Conservation (phyloP, 2,113 vertebrate species). For the Gracilinanus agilis region DNA sequence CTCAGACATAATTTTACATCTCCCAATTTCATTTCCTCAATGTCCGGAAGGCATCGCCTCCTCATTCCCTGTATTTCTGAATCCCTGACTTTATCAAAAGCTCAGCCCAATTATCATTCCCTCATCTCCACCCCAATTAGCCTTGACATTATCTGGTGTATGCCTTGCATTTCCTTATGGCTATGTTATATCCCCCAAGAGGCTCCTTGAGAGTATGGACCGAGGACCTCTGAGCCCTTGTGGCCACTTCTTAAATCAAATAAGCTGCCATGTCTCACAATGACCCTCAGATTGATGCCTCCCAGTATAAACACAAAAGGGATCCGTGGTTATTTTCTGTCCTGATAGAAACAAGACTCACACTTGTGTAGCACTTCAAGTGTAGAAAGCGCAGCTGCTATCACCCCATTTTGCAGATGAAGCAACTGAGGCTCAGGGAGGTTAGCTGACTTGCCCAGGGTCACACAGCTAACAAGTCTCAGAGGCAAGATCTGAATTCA, state of each 20-base stretch:
- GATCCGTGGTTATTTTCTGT: background rate
- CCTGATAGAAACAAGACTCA: background rate
- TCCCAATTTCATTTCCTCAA: background rate
- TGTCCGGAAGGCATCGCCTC: too few relatives aligned
- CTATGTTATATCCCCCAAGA: background rate
- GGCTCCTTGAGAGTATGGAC: background rate
- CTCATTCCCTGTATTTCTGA: too few relatives aligned
- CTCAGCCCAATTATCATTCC: background rate
- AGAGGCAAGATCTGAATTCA: background rate
- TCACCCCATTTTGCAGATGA: background rate
- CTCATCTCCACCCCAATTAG: background rate
- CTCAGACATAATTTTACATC: background rate
- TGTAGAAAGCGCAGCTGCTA: background rate
- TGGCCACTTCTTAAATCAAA: background rate
- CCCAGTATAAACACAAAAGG: background rate
- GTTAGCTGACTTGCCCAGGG: background rate
- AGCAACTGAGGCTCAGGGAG: background rate
- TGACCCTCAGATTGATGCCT: background rate
- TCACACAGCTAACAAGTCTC: background rate
- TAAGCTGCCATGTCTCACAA: background rate
- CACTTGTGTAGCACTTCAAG: background rate
- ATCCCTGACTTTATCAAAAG: too few relatives aligned
- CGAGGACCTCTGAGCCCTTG: background rate
- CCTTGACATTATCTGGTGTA: background rate
- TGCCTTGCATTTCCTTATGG: background rate